Percentiles rank a stretch among this genome's conserved stretches.
Conservation (phyloP, 1,140 invertebrate genomes). For the Sycophila sp. region DNA sequence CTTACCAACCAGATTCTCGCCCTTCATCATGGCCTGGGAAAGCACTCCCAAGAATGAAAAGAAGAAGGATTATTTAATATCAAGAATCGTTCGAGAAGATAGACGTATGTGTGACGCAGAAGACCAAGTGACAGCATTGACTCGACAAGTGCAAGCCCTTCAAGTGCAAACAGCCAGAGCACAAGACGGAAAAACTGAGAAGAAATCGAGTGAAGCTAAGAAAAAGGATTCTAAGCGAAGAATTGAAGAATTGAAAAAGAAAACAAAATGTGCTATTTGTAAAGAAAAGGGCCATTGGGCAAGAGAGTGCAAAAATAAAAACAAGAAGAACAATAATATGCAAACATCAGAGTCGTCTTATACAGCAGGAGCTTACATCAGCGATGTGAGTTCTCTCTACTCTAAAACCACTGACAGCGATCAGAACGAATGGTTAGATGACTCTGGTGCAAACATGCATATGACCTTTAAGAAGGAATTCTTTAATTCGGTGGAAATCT, state of each 20-base stretch:
- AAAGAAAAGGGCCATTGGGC: background rate
- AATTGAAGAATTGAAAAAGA: background rate
- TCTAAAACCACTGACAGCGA: too few relatives aligned
- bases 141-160: background rate
- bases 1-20: background rate
- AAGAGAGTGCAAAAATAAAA: background rate
- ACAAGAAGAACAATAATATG: too few relatives aligned
- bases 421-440: too few relatives aligned
- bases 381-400: too few relatives aligned
- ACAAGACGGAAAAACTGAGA: background rate
- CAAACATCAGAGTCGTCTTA: too few relatives aligned
- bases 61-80: too few relatives aligned
- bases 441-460: too few relatives aligned
- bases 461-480: too few relatives aligned
- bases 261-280: background rate
- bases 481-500: too few relatives aligned
- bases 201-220: background rate
- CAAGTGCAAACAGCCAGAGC: background rate
- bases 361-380: too few relatives aligned
- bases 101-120: background rate
- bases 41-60: background rate
- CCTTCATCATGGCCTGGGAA: background rate
- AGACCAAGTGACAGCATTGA: background rate
- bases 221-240: background rate
- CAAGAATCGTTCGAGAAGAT: background rate